Evolutionary conservation across 2,113 vertebrate species (phyloP).

Genomic region (Strigops habroptila): DNA sequence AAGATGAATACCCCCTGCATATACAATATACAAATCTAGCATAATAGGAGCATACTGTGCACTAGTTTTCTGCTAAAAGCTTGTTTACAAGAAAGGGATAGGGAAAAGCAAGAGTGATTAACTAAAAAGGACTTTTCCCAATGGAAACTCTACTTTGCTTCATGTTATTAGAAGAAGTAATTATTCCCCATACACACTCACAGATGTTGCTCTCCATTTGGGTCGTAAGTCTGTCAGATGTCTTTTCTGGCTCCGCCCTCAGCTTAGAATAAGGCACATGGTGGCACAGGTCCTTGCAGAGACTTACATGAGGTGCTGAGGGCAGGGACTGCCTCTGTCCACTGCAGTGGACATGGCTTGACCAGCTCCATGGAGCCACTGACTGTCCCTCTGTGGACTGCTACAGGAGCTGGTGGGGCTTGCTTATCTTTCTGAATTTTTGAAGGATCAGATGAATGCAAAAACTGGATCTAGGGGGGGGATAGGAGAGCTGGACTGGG

Average conservation of each 20-base stretch:
- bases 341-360: neutral
- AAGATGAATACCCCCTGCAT: neutral
- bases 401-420: neutral
- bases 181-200: neutral
- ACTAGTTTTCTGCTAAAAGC: neutral
- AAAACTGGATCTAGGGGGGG: neutral
- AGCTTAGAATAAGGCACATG: neutral
- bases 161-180: neutral
- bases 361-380: neutral
- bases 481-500: neutral
- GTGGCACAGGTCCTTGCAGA: neutral
- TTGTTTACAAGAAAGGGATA: neutral
- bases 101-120: neutral
- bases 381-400: accelerated
- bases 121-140: neutral
- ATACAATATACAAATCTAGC: neutral
- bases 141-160: neutral
- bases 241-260: neutral
- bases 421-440: neutral
- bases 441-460: neutral
- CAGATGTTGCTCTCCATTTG: neutral
- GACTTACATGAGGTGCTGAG: neutral
- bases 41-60: neutral
- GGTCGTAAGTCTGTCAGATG: neutral
- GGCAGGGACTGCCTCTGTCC: neutral